Conservation (phyloP, 2,113 vertebrate species). For the Phainopepla nitens region DNA sequence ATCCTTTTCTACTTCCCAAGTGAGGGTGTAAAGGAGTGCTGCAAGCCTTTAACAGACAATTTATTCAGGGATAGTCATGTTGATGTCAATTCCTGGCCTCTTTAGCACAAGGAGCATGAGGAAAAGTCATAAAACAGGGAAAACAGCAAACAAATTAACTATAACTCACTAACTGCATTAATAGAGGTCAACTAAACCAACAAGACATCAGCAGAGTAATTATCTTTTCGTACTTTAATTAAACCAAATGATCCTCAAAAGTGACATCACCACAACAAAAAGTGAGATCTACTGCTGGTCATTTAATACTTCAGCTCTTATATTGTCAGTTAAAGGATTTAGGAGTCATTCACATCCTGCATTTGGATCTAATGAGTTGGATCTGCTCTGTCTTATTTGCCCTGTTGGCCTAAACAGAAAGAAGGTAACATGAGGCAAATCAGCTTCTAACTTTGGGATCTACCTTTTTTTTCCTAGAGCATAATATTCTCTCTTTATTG, state of each 20-base stretch:
- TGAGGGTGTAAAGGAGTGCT: not conserved
- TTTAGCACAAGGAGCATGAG: not conserved
- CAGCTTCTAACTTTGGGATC: not conserved
- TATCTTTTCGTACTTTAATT: not conserved
- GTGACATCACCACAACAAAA: not conserved
- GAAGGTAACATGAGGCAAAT: not conserved
- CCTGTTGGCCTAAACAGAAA: not conserved
- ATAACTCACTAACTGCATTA: not conserved
- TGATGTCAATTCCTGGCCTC: not conserved
- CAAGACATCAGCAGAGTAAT: not conserved
- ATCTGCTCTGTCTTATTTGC: not conserved
- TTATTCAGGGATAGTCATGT: not conserved
- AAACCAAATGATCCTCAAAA: not conserved
- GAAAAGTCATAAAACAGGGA: not conserved
- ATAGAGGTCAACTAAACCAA: not conserved
- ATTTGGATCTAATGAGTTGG: not conserved
- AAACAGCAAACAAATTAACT: not conserved
- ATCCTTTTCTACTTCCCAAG: not conserved
- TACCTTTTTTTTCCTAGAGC: not conserved
- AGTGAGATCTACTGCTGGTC: not conserved
- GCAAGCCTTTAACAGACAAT: not conserved
- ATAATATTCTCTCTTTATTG: not conserved
- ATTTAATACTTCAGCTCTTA: not conserved
- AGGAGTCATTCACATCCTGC: not conserved
- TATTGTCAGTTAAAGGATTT: not conserved